Conservation (phyloP, 2,797 vertebrate genomes). For the Loris lydekkerianus region DNA sequence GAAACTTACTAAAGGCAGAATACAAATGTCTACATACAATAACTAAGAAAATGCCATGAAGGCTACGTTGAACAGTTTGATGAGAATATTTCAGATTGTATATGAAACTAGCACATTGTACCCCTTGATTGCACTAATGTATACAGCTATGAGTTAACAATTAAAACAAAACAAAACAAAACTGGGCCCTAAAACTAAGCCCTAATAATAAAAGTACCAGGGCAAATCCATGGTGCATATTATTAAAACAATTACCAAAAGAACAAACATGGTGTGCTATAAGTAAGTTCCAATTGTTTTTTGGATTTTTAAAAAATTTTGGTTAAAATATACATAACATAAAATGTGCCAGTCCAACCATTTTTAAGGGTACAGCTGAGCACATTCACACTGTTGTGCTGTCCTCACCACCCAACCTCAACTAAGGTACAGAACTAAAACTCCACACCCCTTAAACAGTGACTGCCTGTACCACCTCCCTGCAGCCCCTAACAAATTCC, state of each 20-base stretch:
- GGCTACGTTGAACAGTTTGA: too few species aligned
- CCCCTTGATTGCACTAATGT: too few species aligned
- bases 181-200: neutral
- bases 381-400: fast-evolving
- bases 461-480: fast-evolving
- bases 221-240: fast-evolving
- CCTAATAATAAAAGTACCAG: neutral
- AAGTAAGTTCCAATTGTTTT: neutral
- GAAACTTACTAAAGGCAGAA: too few species aligned
- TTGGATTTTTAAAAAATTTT: neutral
- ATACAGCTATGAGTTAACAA: too few species aligned
- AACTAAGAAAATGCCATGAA: too few species aligned
- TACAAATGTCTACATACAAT: too few species aligned
- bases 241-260: neutral
- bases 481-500: neutral
- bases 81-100: too few species aligned
- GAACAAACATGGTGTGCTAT: too few species aligned
- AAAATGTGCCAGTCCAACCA: neutral
- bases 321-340: neutral
- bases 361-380: neutral
- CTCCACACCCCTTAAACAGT: neutral
- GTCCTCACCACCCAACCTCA: fast-evolving
- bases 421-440: neutral
- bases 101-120: too few species aligned
- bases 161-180: too few species aligned